A percentile compares a stretch with the other conserved stretches of the same genome.
Evolutionary conservation across 2,888 invertebrate genomes (phyloP).

Genomic region (Melinaea menophilus): DNA sequence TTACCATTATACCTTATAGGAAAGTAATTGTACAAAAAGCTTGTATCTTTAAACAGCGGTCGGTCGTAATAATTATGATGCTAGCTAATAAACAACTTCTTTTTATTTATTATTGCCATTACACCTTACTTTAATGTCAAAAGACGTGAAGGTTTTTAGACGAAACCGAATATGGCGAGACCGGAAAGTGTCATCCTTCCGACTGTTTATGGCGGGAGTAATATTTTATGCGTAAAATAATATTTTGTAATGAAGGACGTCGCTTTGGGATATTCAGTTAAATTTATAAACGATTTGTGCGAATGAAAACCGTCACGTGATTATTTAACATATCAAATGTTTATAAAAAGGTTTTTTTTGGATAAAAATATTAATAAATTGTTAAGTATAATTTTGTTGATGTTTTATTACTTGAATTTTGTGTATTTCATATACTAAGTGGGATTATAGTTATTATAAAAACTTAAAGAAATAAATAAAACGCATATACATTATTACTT

Average conservation of each 20-base stretch:
- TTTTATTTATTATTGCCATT: background rate
- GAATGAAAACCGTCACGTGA: background rate
- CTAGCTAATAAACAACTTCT: no score
- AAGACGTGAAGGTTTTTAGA: slow-evolving; percentile 5
- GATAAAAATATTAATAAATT: background rate
- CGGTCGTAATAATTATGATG: no score
- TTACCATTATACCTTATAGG: no score
- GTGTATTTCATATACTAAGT: background rate
- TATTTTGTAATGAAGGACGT: background rate
- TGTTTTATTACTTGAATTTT: background rate
- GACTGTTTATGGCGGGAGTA: background rate
- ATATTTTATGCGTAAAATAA: slow-evolving; percentile 4
- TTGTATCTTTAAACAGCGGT: no score
- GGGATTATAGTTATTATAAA: background rate
- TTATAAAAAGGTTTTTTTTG: background rate
- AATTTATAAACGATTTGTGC: background rate
- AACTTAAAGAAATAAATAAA: no score
- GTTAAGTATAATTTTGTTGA: background rate
- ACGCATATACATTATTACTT: no score
- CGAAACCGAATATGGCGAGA: slow-evolving; percentile 1
- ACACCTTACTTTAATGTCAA: slow-evolving; percentile 2
- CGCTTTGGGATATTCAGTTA: background rate
- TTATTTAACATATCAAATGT: background rate
- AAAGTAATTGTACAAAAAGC: no score
- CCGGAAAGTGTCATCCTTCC: slow-evolving; percentile 4